Evolutionary conservation across 1,140 invertebrate genomes (phyloP).

Genomic region (Bombus confusus): DNA sequence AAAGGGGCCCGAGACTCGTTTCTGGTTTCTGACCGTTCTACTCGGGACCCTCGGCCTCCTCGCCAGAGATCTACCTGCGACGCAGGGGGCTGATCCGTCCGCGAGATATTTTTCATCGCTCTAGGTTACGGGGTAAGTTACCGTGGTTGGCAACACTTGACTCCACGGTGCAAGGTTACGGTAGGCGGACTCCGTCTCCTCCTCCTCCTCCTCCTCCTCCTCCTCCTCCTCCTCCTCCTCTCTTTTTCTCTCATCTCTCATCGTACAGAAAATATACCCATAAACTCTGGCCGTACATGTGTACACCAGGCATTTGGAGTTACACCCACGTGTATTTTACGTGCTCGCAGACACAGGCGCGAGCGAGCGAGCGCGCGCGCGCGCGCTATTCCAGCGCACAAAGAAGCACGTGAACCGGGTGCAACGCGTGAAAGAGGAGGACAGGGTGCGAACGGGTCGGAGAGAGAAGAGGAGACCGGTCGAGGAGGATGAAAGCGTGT

Average conservation of each 20-base stretch:
- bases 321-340: conserved; percentile 39
- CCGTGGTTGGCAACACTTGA: conserved; percentile 68
- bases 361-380: accelerated
- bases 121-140: conserved; percentile 70
- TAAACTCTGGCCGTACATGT: conserved; percentile 23
- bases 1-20: conserved; percentile 1
- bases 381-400: neutral
- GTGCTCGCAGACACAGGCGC: neutral
- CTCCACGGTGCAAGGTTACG: conserved; percentile 68
- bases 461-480: neutral
- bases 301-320: neutral
- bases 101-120: conserved; percentile 63
- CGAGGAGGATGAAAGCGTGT: conserved; percentile 14
- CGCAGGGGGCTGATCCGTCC: conserved; percentile 37
- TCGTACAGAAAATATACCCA: conserved; percentile 21
- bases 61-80: conserved; percentile 4
- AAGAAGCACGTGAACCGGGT: conserved; percentile 33
- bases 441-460: neutral
- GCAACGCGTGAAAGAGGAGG: neutral
- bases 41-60: neutral
- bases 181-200: conserved; percentile 55
- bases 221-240: neutral
- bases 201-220: neutral
- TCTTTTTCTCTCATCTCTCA: neutral
- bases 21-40: neutral